A percentile compares a stretch with the other conserved stretches of the same genome.
phyloP scores from a whole-genome alignment of 2,888 invertebrate species.

The Lasioglossum calceatum region DNA sequence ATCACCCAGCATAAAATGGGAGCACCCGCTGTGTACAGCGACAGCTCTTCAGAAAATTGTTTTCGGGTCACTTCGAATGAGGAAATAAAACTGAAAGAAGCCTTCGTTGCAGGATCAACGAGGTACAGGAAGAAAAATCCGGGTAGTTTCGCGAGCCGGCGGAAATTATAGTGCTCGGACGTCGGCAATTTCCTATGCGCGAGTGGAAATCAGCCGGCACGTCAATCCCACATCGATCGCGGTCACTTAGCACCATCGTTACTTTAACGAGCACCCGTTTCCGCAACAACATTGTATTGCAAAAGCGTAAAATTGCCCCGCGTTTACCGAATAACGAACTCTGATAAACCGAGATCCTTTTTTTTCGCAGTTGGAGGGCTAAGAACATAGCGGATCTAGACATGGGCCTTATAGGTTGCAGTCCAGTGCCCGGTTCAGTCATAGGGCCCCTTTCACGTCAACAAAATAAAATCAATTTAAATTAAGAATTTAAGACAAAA shows the following conservation, averaged over 20 bases:
- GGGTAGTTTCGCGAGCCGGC: neutral
- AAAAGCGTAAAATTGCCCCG: conserved; percentile 43
- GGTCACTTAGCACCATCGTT: conserved; percentile 44
- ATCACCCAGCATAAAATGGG: neutral
- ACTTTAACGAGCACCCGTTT: conserved; percentile 42
- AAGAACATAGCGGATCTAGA: neutral
- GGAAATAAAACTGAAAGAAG: neutral
- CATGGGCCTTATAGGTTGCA: no score
- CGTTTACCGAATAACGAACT: conserved; percentile 12
- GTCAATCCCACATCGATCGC: conserved; percentile 35
- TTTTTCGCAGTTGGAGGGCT: neutral
- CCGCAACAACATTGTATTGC: conserved; percentile 40
- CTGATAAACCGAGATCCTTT: neutral
- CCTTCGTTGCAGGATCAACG: neutral
- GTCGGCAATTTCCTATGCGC: conserved; percentile 34
- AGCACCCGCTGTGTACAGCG: neutral
- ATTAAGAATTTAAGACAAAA: no score
- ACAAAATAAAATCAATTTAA: no score
- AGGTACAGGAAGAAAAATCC: neutral
- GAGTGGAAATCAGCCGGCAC: conserved; percentile 23
- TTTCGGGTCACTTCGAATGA: neutral
- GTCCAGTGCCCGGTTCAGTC: no score
- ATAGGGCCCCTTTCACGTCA: no score
- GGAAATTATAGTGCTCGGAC: conserved; percentile 32
- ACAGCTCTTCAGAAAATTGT: neutral